Conservation (phyloP, 2,113 vertebrate genomes). For the Pelusios castaneus region DNA sequence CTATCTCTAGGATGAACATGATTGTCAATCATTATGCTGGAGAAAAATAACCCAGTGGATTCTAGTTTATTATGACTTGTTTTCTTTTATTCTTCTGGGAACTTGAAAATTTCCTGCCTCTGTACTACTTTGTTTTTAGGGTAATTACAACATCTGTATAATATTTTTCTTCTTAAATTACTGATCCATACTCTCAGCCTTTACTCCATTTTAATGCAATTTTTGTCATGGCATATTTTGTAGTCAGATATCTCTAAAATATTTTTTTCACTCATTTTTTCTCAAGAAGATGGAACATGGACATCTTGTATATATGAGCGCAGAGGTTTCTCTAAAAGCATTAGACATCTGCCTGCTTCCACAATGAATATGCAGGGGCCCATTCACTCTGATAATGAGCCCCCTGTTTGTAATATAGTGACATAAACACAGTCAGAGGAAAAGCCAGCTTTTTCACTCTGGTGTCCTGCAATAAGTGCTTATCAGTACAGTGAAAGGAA, state of each 20-base stretch:
- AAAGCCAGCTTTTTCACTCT: not conserved
- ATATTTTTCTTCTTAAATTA: not conserved
- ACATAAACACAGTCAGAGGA: not conserved
- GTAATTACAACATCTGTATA: not conserved
- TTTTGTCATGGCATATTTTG: not conserved
- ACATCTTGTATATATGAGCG: not conserved
- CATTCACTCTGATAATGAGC: not conserved
- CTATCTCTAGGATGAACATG: not conserved
- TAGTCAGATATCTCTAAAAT: not conserved
- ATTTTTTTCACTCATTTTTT: not conserved
- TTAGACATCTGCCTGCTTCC: not conserved
- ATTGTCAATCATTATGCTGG: not conserved
- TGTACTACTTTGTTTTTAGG: too few species aligned
- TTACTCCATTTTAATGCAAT: not conserved
- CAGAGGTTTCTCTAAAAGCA: not conserved
- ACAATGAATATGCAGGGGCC: not conserved
- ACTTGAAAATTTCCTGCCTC: not conserved
- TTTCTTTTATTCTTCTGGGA: not conserved
- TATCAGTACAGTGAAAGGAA: not conserved
- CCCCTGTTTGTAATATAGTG: not conserved
- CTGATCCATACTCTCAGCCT: not conserved
- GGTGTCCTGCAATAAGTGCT: not conserved
- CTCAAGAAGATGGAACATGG: not conserved
- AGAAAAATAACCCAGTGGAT: not conserved
- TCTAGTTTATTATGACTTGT: not conserved